Conservation (phyloP, 2,888 invertebrate species). For the Cantharis rustica region DNA sequence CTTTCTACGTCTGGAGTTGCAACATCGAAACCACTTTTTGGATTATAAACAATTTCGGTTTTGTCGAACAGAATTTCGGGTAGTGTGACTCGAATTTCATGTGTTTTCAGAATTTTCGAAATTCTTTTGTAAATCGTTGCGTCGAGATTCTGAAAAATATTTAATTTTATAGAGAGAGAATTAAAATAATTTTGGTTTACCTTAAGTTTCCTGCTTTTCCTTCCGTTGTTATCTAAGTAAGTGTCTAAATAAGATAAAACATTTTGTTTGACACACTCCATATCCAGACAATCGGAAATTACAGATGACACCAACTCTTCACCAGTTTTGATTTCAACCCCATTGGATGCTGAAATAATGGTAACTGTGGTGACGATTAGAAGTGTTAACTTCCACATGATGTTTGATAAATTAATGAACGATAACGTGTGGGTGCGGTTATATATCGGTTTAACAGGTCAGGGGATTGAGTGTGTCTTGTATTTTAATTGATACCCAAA, state of each 20-base stretch:
- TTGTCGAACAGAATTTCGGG: conserved; percentile 74
- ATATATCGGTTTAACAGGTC: conserved; percentile 64
- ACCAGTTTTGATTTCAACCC: conserved; percentile 63
- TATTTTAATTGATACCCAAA: conserved; percentile 50
- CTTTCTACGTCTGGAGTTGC: conserved; percentile 61
- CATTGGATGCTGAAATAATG: conserved; percentile 58
- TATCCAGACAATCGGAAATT: conserved; percentile 75
- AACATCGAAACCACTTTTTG: conserved; percentile 69
- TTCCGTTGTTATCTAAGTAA: conserved; percentile 64
- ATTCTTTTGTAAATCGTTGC: conserved; percentile 76
- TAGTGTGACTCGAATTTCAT: conserved; percentile 73
- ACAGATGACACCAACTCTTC: conserved; percentile 73
- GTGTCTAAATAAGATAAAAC: conserved; percentile 78
- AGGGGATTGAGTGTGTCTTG: conserved; percentile 54
- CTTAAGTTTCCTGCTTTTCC: conserved; percentile 59
- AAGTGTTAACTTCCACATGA: conserved; percentile 54
- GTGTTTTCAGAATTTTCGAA: conserved; percentile 71
- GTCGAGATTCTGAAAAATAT: conserved; percentile 65
- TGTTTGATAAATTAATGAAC: conserved; percentile 42
- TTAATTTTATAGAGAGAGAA: background rate
- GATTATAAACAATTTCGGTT: conserved; percentile 69
- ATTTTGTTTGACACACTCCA: conserved; percentile 76
- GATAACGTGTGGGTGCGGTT: conserved; percentile 65
- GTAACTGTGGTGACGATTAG: conserved; percentile 60
- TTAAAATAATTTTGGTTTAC: conserved; percentile 34